phyloP scores from a whole-genome alignment of 2,797 vertebrate genomes.

The Acropternis orthonyx region DNA sequence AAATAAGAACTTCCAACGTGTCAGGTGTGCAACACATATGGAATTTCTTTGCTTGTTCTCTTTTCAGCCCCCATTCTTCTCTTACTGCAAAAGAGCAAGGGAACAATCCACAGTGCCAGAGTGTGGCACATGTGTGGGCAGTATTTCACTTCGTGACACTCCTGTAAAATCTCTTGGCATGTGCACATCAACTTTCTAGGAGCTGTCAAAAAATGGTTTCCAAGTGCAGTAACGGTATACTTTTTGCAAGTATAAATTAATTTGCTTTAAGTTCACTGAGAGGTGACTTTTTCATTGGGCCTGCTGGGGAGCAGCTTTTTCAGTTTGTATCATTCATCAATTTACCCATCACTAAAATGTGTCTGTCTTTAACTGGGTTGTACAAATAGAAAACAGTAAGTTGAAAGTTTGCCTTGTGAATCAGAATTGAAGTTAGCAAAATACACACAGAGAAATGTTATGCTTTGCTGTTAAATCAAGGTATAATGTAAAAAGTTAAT shows the following conservation, averaged over 20 bases:
- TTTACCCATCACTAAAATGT: background rate
- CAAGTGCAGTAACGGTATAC: background rate
- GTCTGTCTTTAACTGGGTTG: background rate
- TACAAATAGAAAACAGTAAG: background rate
- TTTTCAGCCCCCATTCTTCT: background rate
- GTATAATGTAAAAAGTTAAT: background rate
- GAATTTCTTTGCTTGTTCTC: background rate
- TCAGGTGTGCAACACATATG: accelerated
- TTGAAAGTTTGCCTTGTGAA: background rate
- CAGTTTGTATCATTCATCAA: background rate
- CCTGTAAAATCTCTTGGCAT: background rate
- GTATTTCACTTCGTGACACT: background rate
- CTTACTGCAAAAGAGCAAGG: background rate
- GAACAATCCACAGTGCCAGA: background rate
- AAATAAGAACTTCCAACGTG: background rate
- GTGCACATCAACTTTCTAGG: background rate
- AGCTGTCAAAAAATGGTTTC: background rate
- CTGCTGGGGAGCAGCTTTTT: background rate
- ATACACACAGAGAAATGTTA: background rate
- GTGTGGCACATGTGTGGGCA: background rate
- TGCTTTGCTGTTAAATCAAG: background rate
- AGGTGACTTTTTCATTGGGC: background rate
- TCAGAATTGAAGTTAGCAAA: background rate
- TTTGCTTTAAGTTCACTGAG: background rate
- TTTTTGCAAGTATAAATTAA: background rate